phyloP scores from a whole-genome alignment of 2,113 vertebrate species.

The Phoenicopterus ruber region DNA sequence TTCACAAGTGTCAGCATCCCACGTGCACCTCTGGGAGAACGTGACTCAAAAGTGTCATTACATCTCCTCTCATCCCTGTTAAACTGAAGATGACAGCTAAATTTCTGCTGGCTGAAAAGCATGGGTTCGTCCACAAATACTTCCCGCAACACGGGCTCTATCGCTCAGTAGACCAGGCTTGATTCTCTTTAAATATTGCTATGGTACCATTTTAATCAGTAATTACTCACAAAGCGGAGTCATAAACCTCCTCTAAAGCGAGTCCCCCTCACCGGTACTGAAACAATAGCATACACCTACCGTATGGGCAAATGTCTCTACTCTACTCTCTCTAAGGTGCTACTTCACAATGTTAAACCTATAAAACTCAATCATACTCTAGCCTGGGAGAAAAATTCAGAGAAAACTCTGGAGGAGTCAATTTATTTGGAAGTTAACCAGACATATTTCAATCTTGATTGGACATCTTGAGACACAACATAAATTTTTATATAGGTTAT shows the following conservation, averaged over 20 bases:
- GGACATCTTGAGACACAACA: conserved; percentile 72
- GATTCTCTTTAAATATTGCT: conserved; percentile 26
- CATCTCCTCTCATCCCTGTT: neutral
- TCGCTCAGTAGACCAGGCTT: neutral
- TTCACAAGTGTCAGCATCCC: neutral
- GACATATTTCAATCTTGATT: conserved; percentile 74
- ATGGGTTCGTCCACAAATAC: neutral
- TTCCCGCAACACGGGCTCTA: neutral
- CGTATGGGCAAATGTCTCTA: neutral
- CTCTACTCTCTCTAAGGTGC: conserved; percentile 39
- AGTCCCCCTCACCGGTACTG: neutral
- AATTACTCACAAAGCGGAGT: conserved; percentile 24
- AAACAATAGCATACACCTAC: neutral
- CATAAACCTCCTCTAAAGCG: conserved; percentile 18
- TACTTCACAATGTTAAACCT: conserved; percentile 66
- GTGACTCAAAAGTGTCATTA: neutral
- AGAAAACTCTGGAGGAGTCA: conserved; percentile 63
- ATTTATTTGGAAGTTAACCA: conserved; percentile 74
- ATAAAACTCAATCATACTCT: conserved; percentile 68
- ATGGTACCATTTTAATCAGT: conserved; percentile 28
- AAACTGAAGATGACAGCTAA: neutral
- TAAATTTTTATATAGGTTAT: conserved; percentile 74
- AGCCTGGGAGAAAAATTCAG: conserved; percentile 62
- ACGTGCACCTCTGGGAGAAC: neutral
- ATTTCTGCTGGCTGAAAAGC: neutral